Conservation (phyloP, 2,113 vertebrate genomes). For the Brachirus orientalis region DNA sequence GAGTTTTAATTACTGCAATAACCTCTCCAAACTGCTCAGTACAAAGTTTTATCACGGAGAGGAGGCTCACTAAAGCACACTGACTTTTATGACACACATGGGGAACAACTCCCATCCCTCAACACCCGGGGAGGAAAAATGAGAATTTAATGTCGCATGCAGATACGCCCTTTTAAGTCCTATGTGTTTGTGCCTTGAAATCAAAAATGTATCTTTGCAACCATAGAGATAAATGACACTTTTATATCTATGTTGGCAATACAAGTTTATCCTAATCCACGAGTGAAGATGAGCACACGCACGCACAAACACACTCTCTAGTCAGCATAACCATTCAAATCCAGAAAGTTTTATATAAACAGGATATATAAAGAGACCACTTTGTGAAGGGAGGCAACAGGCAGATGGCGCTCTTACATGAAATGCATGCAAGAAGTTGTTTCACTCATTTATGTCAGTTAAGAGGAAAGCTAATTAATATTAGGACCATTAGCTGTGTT, state of each 20-base stretch:
- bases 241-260: constrained; percentile 21
- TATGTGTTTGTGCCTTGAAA: constrained; percentile 28
- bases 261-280: not conserved
- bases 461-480: not conserved
- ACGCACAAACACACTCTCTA: constrained; percentile 5
- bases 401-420: constrained; percentile 57
- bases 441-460: constrained; percentile 18
- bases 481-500: not conserved
- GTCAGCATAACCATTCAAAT: constrained; percentile 9
- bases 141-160: constrained; percentile 66
- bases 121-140: constrained; percentile 3
- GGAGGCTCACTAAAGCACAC: constrained; percentile 34
- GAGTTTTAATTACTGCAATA: constrained; percentile 73
- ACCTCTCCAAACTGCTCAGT: constrained; percentile 40
- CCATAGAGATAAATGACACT: constrained; percentile 11
- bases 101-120: not conserved
- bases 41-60: constrained; percentile 15
- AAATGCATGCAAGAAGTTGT: constrained; percentile 73
- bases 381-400: constrained; percentile 54
- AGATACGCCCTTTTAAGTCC: constrained; percentile 45
- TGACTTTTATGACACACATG: not conserved
- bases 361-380: constrained; percentile 60
- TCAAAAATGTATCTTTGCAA: constrained; percentile 38
- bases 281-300: constrained; percentile 14
- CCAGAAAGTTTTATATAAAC: constrained; percentile 34